Percentiles rank a stretch among this genome's conserved stretches.
These are phyloP conservation scores for Antedon mediterranea DNA, from an alignment of 53 echinoderm and acorn worm species.

Conservation along the genomic window DNA sequence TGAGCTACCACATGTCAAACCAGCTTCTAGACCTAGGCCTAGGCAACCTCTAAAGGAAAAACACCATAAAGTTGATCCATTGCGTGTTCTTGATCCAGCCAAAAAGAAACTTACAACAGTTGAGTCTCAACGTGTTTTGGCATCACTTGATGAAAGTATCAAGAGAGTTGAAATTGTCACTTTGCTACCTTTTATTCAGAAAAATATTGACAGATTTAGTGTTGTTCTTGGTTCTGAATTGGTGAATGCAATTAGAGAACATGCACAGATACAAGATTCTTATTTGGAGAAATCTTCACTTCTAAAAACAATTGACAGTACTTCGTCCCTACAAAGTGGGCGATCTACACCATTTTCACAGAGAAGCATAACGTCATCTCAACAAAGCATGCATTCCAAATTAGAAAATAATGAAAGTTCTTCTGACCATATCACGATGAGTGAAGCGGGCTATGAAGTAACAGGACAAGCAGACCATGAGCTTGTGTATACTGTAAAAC, in stretches of 20 bases:
- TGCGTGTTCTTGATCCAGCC: slow-evolving; percentile 86
- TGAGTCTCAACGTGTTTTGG: slow-evolving; percentile 83
- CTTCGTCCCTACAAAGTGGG: background rate
- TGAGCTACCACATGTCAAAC: slow-evolving; percentile 51
- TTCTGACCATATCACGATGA: slow-evolving; percentile 5
- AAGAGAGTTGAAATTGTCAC: slow-evolving; percentile 65
- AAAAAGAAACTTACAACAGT: slow-evolving; percentile 91
- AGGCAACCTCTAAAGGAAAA: slow-evolving; percentile 53
- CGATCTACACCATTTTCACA: slow-evolving; percentile 2
- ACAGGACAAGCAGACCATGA: slow-evolving; percentile 39
- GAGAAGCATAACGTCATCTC: slow-evolving; percentile 4
- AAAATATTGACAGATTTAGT: slow-evolving; percentile 57
- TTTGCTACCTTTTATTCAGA: slow-evolving; percentile 44
- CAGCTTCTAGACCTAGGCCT: slow-evolving; percentile 24
- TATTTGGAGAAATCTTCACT: slow-evolving; percentile 23
- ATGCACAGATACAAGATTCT: slow-evolving; percentile 41
- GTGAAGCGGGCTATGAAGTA: slow-evolving; percentile 1
- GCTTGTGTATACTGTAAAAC: slow-evolving; percentile 29
- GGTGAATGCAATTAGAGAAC: slow-evolving; percentile 54
- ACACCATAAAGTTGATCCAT: slow-evolving; percentile 49
- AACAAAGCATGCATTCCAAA: background rate
- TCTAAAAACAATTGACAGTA: background rate
- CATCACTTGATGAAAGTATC: slow-evolving; percentile 82
- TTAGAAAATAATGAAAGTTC: slow-evolving; percentile 9
- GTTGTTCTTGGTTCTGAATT: slow-evolving; percentile 61